Percentiles rank a stretch among this genome's conserved stretches.
phyloP scores from a whole-genome alignment of 2,797 vertebrate species.

The Poecilia velifera region DNA sequence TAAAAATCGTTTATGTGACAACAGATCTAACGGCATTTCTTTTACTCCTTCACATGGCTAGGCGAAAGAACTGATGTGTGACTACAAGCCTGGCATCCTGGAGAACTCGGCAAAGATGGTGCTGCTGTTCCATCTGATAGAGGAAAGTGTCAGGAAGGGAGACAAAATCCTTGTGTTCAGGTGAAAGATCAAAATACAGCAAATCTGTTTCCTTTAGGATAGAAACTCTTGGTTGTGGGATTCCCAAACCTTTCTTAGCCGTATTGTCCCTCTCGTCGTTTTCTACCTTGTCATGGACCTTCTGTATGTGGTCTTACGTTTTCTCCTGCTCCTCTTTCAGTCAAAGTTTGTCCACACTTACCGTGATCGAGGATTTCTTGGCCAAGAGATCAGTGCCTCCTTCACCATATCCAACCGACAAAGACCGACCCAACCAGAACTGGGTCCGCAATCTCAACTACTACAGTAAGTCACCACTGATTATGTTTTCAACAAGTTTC shows the following conservation, averaged over 20 bases:
- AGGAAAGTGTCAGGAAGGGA: slow-evolving; percentile 91
- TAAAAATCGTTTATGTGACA: neutral
- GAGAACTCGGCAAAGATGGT: slow-evolving; percentile 98
- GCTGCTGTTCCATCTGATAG: slow-evolving; percentile 94
- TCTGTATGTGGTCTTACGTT: slow-evolving; percentile 1
- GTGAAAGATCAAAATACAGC: slow-evolving; percentile 65
- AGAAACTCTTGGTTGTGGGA: neutral
- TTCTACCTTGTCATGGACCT: neutral
- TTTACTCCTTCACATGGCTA: slow-evolving; percentile 46
- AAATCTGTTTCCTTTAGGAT: neutral
- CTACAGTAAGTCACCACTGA: slow-evolving; percentile 86
- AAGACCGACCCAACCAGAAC: slow-evolving; percentile 70
- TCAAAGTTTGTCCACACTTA: slow-evolving; percentile 95
- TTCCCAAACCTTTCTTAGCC: neutral
- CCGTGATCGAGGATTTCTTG: slow-evolving; percentile 95
- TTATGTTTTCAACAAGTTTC: neutral
- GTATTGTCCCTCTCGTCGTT: neutral
- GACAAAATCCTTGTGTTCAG: slow-evolving; percentile 97
- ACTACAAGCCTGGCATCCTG: slow-evolving; percentile 90
- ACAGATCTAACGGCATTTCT: neutral
- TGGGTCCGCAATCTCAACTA: slow-evolving; percentile 95
- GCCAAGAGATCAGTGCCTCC: slow-evolving; percentile 87
- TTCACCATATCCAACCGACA: slow-evolving; percentile 71
- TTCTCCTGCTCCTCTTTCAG: slow-evolving; percentile 69
- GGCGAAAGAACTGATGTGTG: slow-evolving; percentile 93